Conservation (phyloP, 1,140 invertebrate genomes). For the Scaptomyza pallida region DNA sequence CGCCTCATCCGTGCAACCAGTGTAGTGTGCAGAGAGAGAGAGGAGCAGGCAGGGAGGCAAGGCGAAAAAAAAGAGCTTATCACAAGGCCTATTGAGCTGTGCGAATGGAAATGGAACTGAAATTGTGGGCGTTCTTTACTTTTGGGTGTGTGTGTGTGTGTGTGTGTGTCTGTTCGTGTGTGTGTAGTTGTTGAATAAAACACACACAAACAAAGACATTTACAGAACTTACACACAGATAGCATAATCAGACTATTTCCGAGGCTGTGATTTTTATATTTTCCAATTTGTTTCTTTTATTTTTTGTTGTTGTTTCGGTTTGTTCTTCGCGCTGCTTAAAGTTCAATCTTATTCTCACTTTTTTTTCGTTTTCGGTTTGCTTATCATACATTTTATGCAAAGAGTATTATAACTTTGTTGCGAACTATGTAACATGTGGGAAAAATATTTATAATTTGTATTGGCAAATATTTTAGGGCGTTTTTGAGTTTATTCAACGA, state of each 20-base stretch:
- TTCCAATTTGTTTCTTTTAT: conserved; percentile 70
- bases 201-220: conserved; percentile 34
- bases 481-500: too few relatives aligned
- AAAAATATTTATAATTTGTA: too few relatives aligned
- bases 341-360: conserved; percentile 28
- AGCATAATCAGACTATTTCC: conserved; percentile 81
- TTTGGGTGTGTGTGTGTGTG: conserved; percentile 19
- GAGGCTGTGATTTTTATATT: conserved; percentile 82
- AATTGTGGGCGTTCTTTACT: conserved; percentile 16
- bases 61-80: conserved; percentile 33
- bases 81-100: conserved; percentile 52
- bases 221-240: conserved; percentile 62
- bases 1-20: not conserved
- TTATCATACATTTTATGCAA: not conserved
- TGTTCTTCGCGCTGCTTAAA: conserved; percentile 24
- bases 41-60: not conserved
- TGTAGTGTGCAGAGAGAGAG: not conserved
- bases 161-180: conserved; percentile 23
- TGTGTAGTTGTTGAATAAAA: too few relatives aligned
- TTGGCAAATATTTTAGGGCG: too few relatives aligned
- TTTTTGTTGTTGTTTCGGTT: conserved; percentile 13
- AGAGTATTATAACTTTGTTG: not conserved
- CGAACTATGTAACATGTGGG: not conserved
- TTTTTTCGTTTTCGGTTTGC: conserved; percentile 16
- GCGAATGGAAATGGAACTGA: conserved; percentile 40